These are phyloP conservation scores for Oceanites oceanicus DNA, from an alignment of 2,113 vertebrate species.

Conservation along the genomic window DNA sequence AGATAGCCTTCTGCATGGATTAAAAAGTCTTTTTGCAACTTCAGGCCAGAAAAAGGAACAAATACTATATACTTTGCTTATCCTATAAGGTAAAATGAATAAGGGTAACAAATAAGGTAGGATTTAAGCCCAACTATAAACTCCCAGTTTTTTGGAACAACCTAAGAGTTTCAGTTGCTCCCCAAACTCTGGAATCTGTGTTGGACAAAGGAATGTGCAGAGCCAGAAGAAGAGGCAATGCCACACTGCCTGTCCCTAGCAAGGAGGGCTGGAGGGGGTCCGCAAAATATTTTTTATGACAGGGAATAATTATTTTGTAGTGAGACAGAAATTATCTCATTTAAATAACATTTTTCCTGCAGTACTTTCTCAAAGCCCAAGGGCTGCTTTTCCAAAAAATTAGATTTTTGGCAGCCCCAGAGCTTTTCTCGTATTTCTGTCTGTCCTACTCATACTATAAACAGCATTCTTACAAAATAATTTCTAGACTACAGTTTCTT, in stretches of 20 bases:
- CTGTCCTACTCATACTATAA: constrained; percentile 65
- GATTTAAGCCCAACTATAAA: not conserved
- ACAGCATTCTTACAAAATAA: constrained; percentile 70
- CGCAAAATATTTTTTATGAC: not conserved
- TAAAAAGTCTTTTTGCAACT: not conserved
- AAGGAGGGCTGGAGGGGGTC: constrained; percentile 2
- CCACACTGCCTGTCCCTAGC: not conserved
- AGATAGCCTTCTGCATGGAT: not conserved
- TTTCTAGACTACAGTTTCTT: constrained; percentile 57
- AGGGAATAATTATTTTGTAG: constrained; percentile 57
- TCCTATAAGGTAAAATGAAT: not conserved
- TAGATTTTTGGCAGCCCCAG: constrained; percentile 51
- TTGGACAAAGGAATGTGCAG: constrained; percentile 16
- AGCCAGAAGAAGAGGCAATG: not conserved
- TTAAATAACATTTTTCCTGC: constrained; percentile 71
- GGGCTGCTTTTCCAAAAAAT: constrained; percentile 58
- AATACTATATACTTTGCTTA: not conserved
- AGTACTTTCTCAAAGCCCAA: constrained; percentile 59
- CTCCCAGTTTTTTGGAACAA: not conserved
- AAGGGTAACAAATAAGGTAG: not conserved
- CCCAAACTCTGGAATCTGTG: not conserved
- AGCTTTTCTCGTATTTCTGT: constrained; percentile 71
- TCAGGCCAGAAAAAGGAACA: not conserved
- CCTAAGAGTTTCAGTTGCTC: not conserved
- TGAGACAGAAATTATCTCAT: constrained; percentile 73